Conservation (phyloP, 2,797 vertebrate species). For the Tarsius wallacei region DNA sequence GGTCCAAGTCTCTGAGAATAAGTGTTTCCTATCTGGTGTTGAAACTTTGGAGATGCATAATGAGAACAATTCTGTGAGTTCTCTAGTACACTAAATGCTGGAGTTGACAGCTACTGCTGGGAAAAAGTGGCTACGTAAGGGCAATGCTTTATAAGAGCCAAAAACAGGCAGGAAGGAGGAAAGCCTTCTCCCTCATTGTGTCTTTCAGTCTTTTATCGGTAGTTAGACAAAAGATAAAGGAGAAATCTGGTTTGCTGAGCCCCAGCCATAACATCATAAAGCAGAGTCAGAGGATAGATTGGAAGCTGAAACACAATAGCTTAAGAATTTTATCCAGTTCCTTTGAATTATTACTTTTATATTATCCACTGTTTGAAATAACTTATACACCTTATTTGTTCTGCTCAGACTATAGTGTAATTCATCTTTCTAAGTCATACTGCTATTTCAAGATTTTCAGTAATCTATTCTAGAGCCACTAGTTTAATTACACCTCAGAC, state of each 20-base stretch:
- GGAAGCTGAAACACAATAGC: background rate
- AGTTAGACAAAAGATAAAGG: background rate
- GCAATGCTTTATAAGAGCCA: rapidly evolving
- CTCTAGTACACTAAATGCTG: background rate
- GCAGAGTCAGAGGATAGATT: background rate
- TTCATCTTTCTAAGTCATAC: background rate
- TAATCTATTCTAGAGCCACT: background rate
- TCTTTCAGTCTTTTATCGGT: background rate
- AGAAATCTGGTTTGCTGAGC: background rate
- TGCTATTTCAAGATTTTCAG: background rate
- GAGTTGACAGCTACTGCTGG: background rate
- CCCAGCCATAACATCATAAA: background rate
- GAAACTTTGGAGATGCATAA: background rate
- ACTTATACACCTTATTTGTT: background rate
- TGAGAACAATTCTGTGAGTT: background rate
- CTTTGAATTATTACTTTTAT: background rate
- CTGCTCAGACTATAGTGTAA: background rate
- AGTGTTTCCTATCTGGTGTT: background rate
- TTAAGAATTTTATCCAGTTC: background rate
- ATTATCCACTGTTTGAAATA: background rate
- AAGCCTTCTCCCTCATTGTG: background rate
- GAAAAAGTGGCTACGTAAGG: background rate
- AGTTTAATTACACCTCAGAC: slow-evolving; percentile 8
- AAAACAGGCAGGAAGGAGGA: background rate
- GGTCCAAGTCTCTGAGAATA: background rate